Evolutionary conservation across 1,140 invertebrate genomes (phyloP).

Genomic region (Cecropterus lyciades): DNA sequence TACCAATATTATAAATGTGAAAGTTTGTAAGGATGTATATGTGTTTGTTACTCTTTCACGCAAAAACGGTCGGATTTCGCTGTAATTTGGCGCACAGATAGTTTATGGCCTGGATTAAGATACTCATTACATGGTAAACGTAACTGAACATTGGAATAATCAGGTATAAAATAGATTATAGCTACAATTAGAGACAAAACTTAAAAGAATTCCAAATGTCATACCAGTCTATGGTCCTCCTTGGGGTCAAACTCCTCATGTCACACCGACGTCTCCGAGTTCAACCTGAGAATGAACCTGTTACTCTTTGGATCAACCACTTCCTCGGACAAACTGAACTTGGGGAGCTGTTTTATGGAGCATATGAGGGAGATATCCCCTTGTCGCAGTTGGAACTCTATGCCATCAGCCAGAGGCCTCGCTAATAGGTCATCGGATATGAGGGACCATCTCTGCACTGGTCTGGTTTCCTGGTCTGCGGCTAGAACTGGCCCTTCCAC

Average conservation of each 20-base stretch:
- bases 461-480: constrained; percentile 90
- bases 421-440: constrained; percentile 96
- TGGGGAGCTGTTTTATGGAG: constrained; percentile 92
- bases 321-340: constrained; percentile 97
- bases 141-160: too few species aligned
- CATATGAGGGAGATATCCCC: constrained; percentile 97
- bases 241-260: constrained; percentile 64
- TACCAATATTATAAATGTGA: too few species aligned
- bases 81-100: too few species aligned
- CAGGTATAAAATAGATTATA: too few species aligned
- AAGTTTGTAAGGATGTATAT: too few species aligned
- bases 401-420: constrained; percentile 91
- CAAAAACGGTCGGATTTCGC: too few species aligned
- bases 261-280: constrained; percentile 98
- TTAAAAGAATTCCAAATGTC: constrained; percentile 61
- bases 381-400: constrained; percentile 96
- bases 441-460: constrained; percentile 95
- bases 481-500: constrained; percentile 91
- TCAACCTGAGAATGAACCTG: constrained; percentile 96
- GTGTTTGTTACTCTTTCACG: too few species aligned
- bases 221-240: constrained; percentile 67
- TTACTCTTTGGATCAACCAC: constrained; percentile 98
- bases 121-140: too few species aligned
- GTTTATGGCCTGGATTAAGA: too few species aligned
- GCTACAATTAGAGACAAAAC: constrained; percentile 4